phyloP scores from a whole-genome alignment of 2,888 invertebrate genomes.

The Fissipunctia ypsillon region DNA sequence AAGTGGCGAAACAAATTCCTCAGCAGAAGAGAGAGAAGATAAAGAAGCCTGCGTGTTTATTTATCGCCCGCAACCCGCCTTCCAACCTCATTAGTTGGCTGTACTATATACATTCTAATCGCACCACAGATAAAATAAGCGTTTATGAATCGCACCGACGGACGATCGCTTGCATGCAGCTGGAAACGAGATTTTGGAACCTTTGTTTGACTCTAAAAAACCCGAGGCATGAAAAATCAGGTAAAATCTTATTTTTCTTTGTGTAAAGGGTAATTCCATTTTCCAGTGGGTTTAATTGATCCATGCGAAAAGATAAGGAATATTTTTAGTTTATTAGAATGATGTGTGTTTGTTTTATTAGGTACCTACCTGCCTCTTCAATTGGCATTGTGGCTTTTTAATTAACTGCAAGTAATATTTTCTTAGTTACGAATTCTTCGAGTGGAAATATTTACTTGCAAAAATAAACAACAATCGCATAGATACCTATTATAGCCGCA shows the following conservation, averaged over 20 bases:
- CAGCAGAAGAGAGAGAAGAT: too few species aligned
- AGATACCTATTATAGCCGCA: background rate
- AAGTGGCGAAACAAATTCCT: too few species aligned
- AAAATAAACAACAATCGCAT: background rate
- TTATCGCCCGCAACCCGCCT: too few species aligned
- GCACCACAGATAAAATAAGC: too few species aligned
- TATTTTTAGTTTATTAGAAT: background rate
- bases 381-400: background rate
- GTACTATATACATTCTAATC: constrained; percentile 24
- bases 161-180: background rate
- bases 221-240: constrained; percentile 1
- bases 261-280: constrained; percentile 42
- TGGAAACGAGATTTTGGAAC: background rate
- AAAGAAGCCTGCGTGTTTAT: too few species aligned
- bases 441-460: background rate
- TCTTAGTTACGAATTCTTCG: background rate
- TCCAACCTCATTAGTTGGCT: background rate
- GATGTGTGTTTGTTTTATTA: constrained; percentile 4
- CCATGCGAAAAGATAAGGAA: constrained; percentile 16
- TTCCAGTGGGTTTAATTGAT: constrained; percentile 11
- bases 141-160: too few species aligned
- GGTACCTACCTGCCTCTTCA: background rate
- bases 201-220: constrained; percentile 12
- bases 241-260: constrained; percentile 21
- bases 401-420: background rate